phyloP scores from a whole-genome alignment of 2,888 invertebrate species.

The Agrilus mali region DNA sequence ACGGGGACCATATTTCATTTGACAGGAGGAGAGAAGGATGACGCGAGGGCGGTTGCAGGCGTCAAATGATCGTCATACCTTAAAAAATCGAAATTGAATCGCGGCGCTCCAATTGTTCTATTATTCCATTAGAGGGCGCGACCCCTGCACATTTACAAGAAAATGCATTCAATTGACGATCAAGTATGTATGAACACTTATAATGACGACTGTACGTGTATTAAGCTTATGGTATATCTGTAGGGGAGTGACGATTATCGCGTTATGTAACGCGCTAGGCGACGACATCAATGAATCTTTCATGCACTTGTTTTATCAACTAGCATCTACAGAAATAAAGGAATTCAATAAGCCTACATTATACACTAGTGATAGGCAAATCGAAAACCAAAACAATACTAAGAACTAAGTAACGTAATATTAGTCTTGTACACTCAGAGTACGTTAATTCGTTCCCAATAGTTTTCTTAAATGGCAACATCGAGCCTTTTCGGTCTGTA shows the following conservation, averaged over 20 bases:
- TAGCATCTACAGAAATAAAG: too few species aligned
- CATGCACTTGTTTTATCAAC: too few species aligned
- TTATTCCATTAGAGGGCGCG: conserved; percentile 54
- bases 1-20: conserved; percentile 34
- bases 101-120: conserved; percentile 58
- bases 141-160: conserved; percentile 27
- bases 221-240: too few species aligned
- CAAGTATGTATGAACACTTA: conserved; percentile 35
- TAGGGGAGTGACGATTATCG: conserved; percentile 23
- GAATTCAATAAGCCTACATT: too few species aligned
- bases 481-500: too few species aligned
- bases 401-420: too few species aligned
- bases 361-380: too few species aligned
- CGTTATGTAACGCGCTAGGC: conserved; percentile 18
- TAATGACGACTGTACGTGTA: conserved; percentile 20
- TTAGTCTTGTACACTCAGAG: too few species aligned
- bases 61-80: conserved; percentile 36
- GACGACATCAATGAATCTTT: too few species aligned
- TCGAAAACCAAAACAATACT: too few species aligned
- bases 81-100: conserved; percentile 56
- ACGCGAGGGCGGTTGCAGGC: conserved; percentile 23
- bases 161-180: conserved; percentile 33
- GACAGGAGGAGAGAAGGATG: conserved; percentile 17
- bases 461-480: too few species aligned
- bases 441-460: too few species aligned